Base-by-base conservation (phyloP, 2,113 vertebrate genomes). In the Ceyx cyanopectus region DNA sequence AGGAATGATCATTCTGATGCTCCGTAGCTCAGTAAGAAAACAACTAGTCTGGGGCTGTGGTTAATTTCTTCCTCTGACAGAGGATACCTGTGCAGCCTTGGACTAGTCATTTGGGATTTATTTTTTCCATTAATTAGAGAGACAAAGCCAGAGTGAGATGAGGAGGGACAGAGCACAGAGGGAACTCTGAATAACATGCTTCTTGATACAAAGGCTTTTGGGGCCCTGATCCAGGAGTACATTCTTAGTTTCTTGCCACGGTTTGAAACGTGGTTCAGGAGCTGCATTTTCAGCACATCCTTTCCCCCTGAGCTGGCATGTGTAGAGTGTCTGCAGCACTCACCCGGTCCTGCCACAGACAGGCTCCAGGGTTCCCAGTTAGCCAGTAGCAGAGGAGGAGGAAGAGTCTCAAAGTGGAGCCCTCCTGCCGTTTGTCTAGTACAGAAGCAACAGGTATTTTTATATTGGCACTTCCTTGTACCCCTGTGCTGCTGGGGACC, bases 281-380 rank as follows among this genome's bases (percentile, higher is more conserved):
- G 30, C 29, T 74, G 58, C 22, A 19, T n/a, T 56, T 87, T 43
- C 48, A 83, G 75, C 0, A 40, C n/a, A 26, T 48, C 75, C 32
- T 20, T 43, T 45, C 29, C 54, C 13, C 41, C 46, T 75, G 46
- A 87, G 87, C 4, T 58, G 58, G 34, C 30, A n/a, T 7, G 8
- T 7, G 16, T 16, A 24, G 13, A 30, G 7, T 5, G 2, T 4
- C n/a, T 24, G 65, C 0, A 0, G 14, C 45, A 14, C 27, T 22
- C 18, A 14, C 17, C 20, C 30, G 45, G 66, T 58, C 34, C 30
- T 41, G 29, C 27, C 24, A 8, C 46, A 65, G 21, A 18, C 23
- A 6, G 69, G 32, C 54, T 56, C 16, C 1, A 2, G 40, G 48
- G 60, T 12, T 50, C 70, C 53, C 46, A 45, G 45, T 1, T 2